These are phyloP conservation scores for Drosophila anceps DNA, from an alignment of 2,888 invertebrate species.

Conservation along the genomic window DNA sequence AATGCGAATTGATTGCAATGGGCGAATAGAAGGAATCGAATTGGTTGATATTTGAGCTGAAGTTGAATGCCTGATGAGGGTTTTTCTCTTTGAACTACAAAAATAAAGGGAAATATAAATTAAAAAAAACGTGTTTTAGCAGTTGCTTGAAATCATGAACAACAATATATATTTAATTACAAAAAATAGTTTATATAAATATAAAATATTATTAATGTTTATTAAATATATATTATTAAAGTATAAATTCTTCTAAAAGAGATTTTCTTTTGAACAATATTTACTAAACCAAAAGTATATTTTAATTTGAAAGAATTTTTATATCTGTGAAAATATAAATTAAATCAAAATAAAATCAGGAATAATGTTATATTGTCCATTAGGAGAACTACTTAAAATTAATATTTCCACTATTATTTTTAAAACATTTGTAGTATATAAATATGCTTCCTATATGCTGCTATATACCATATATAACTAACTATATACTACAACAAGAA, in stretches of 20 bases:
- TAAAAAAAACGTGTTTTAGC: background rate
- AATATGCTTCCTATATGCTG: too few relatives aligned
- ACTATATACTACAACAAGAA: background rate
- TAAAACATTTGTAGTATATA: too few relatives aligned
- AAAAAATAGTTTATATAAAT: background rate
- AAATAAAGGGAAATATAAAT: background rate
- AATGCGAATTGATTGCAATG: conserved; percentile 30
- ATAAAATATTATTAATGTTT: background rate
- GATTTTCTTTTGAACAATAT: too few relatives aligned
- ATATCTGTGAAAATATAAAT: too few relatives aligned
- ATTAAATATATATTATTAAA: too few relatives aligned
- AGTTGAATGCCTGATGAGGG: background rate
- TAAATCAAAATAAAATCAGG: too few relatives aligned
- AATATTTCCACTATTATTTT: background rate
- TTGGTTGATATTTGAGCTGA: background rate
- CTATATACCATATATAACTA: background rate
- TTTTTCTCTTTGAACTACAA: too few relatives aligned
- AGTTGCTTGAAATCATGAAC: background rate
- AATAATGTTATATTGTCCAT: too few relatives aligned
- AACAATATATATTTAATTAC: background rate
- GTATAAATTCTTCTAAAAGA: too few relatives aligned
- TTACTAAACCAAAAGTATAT: too few relatives aligned
- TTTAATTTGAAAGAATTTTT: too few relatives aligned
- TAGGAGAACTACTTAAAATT: too few relatives aligned
- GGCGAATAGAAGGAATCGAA: background rate